Base-by-base conservation (phyloP, 2,888 invertebrate genomes). In the Anodontia alba region DNA sequence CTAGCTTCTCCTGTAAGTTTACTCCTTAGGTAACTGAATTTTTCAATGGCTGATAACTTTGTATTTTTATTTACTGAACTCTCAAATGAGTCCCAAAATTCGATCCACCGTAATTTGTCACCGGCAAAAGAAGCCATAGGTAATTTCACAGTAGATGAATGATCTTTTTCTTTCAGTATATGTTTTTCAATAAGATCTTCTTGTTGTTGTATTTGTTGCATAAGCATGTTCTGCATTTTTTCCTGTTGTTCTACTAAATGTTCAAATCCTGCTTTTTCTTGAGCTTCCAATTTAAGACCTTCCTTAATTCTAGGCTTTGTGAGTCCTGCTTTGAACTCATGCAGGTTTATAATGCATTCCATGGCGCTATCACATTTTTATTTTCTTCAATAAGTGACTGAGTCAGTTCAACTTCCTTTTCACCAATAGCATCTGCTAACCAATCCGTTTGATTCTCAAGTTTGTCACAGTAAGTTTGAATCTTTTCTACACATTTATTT, bases 51-150 rank as follows among this genome's bases (percentile, higher is more conserved):
- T 33, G 31, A 15, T 15, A 62, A 33, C 31, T 62, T 29, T 29
- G 8, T 33, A 62, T 62, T 62, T 23, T 33, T 62, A 62, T 62
- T 8, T 2, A 62, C 17, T 10, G 62, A 5, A 62, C 20, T 23
- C 33, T 23, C 62, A 33, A 62, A 62, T 12, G 62, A 62, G 12
- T 62, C 31, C 62, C 62, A 62, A 62, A 62, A 62, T 33, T 38
- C 38, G 12, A 8, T 62, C 62, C 29, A 62, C 26, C 26, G 7
- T 12, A 62, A n/a, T 62, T 62, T 62, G 26, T 62, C 62, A 5
- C 62, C 62, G 23, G 31, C 5, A 17, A 33, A 62, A 33, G 33
- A 29, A 10, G 10, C 3, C 31, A 62, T 62, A 2, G 62, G 62
- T 2, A 62, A 20, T 62, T 62, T 62, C 7, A 46, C 15, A 3